A percentile compares a stretch with the other conserved stretches of the same genome.
These are phyloP conservation scores for Anhinga anhinga DNA, from an alignment of 2,113 vertebrate genomes.

Conservation along the genomic window DNA sequence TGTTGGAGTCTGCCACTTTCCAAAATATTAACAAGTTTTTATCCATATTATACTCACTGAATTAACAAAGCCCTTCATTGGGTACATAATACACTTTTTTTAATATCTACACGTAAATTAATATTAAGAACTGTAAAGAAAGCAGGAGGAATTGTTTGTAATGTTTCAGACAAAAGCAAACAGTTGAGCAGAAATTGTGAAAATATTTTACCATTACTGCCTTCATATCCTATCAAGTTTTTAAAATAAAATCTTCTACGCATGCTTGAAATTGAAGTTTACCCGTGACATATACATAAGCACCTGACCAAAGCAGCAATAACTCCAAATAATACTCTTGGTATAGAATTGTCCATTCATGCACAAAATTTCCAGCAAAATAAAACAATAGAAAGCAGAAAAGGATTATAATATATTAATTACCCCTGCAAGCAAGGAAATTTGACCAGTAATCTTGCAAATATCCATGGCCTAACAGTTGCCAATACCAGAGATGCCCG, in stretches of 20 bases:
- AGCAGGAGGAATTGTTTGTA: neutral
- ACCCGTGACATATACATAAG: accelerated
- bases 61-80: neutral
- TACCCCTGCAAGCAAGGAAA: neutral
- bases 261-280: neutral
- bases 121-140: neutral
- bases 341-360: neutral
- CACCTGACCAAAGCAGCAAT: neutral
- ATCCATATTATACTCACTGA: neutral
- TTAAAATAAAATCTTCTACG: neutral
- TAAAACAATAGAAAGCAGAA: neutral
- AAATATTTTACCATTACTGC: neutral
- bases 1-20: neutral
- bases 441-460: neutral
- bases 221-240: neutral
- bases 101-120: neutral
- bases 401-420: neutral
- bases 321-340: neutral
- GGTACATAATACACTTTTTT: neutral
- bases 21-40: neutral
- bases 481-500: neutral
- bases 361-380: neutral
- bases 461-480: neutral
- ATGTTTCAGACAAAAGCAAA: neutral
- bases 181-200: neutral